Percentiles rank a stretch among this genome's conserved stretches.
Conservation (phyloP, 37 sponge, comb jelly and placozoan genomes). For the Ianthella basta region DNA sequence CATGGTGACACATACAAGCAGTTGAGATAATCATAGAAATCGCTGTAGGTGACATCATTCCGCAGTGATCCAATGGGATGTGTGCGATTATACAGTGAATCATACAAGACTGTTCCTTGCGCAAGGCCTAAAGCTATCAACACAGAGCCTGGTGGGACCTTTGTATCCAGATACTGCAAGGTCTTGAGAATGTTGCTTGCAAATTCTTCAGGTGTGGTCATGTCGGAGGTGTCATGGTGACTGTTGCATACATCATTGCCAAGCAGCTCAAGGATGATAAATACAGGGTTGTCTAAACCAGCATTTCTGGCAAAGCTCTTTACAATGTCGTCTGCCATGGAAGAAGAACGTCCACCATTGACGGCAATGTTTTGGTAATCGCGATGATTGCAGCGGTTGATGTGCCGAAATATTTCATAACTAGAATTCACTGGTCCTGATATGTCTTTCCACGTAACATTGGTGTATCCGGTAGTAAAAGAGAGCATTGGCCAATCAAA, state of each 20-base stretch:
- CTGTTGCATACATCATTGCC: constrained; percentile 94
- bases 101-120: constrained; percentile 85
- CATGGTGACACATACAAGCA: constrained; percentile 90
- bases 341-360: constrained; percentile 79
- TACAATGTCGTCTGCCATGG: constrained; percentile 66
- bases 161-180: constrained; percentile 71
- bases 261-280: constrained; percentile 68
- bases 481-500: constrained; percentile 97
- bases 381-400: constrained; percentile 90
- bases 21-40: constrained; percentile 89
- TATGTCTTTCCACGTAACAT: constrained; percentile 70
- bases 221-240: constrained; percentile 71
- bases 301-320: constrained; percentile 60
- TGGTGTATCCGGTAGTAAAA: constrained; percentile 70
- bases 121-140: constrained; percentile 76
- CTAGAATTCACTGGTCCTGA: constrained; percentile 81
- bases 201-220: constrained; percentile 93
- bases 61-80: constrained; percentile 81
- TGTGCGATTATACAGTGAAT: constrained; percentile 70
- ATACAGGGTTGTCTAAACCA: constrained; percentile 64
- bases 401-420: constrained; percentile 54
- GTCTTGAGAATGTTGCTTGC: constrained; percentile 55
- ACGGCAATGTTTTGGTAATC: constrained; percentile 94
- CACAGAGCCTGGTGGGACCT: constrained; percentile 68
- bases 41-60: constrained; percentile 82